Base-by-base conservation (phyloP, 2,113 vertebrate genomes). In the Aramus guarauna region DNA sequence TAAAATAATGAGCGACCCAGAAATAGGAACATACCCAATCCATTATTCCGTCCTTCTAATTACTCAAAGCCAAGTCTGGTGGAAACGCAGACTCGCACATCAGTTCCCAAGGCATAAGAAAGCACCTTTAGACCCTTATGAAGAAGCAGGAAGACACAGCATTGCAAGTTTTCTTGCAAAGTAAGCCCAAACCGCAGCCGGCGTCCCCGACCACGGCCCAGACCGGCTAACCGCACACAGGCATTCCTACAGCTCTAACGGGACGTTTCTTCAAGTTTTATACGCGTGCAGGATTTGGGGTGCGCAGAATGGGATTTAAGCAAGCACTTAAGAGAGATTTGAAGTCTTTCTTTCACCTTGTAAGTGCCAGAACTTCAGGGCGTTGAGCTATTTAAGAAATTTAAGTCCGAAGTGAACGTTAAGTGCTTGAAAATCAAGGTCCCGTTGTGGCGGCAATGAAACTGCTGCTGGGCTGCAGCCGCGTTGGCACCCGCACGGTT, bases 21-120 rank as follows among this genome's bases (percentile, higher is more conserved):
- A 92, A 95, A 95, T 79, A 96, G 90, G 91, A 96, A 88, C 53
- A 76, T 41, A 81, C 78, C 50, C 32, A 32, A 94, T 89, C 41
- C 14, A 91, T 95, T 96, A 85, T 71, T 53, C 88, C 39, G 68
- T 78, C 79, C 68, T n/a, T 75, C 89, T 96, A 90, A 97, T 96
- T 90, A 90, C 56, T 93, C 72, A 73, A 62, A 94, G 62, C 52
- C 79, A 81, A 94, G 92, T 11, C 67, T 78, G n/a, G 34, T 27
- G 74, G 94, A 59, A 91, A 92, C 32, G 20, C 24, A 74, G 56
- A 41, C 60, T 48, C 74, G 52, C 59, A 13, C 27, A 53, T 16
- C 37, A 88, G 43, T 34, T 92, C 19, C 60, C 36, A 20, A 0
- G 9, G 62, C 23, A 0, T 17, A 23, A 50, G 43, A 36, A 43